Evolutionary conservation across 2,113 vertebrate species (phyloP).

Genomic region (Alouatta palliata): DNA sequence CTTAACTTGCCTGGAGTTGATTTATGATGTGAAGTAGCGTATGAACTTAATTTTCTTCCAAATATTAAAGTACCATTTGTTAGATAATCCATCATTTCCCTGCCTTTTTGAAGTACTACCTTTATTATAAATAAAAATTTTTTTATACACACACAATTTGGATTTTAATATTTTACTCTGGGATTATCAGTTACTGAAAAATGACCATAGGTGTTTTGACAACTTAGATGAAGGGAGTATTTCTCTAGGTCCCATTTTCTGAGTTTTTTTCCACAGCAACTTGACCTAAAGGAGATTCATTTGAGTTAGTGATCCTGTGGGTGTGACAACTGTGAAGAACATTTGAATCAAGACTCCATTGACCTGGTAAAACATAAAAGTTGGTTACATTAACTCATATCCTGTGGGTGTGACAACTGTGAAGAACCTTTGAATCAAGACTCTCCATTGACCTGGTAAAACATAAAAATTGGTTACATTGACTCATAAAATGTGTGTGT

Average conservation of each 20-base stretch:
- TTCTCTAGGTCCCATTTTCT: slow-evolving; percentile 47
- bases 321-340: slow-evolving; percentile 32
- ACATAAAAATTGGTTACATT: slow-evolving; percentile 37
- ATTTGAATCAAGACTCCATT: slow-evolving; percentile 8
- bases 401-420: no score
- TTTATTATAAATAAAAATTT: slow-evolving; percentile 40
- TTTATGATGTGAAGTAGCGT: slow-evolving; percentile 28
- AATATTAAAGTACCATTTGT: slow-evolving; percentile 22
- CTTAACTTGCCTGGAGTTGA: slow-evolving; percentile 6
- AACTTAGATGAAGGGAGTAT: slow-evolving; percentile 13
- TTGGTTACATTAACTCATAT: slow-evolving; percentile 23
- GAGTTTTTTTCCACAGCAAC: slow-evolving; percentile 18
- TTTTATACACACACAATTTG: not conserved
- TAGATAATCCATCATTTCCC: slow-evolving; percentile 1
- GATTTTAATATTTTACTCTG: slow-evolving; percentile 50
- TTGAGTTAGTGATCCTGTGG: slow-evolving; percentile 21
- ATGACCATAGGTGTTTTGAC: slow-evolving; percentile 9
- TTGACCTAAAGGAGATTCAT: slow-evolving; percentile 33
- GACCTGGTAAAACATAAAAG: slow-evolving; percentile 31
- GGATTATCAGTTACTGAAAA: slow-evolving; percentile 36
- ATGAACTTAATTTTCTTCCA: slow-evolving; percentile 42
- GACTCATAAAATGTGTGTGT: slow-evolving; percentile 37
- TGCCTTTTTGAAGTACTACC: not conserved
- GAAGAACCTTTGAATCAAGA: slow-evolving; percentile 47
- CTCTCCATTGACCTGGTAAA: not conserved